Base-by-base conservation (phyloP, 1,140 invertebrate genomes). In the Drosophila ficusphila region DNA sequence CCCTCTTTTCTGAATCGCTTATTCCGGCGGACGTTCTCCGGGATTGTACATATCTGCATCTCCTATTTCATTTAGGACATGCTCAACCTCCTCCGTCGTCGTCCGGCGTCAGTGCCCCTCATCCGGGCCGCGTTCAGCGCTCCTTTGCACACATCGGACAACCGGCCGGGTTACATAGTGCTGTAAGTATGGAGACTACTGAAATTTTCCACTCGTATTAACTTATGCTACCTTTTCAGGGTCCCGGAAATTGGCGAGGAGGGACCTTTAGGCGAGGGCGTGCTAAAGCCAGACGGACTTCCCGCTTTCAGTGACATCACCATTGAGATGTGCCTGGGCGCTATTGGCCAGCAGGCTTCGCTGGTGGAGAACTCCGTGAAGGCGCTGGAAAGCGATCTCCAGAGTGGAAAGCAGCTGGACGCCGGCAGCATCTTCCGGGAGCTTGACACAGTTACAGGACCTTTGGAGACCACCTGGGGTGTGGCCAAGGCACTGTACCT, bases 231-330 rank as follows among this genome's bases (percentile, higher is more conserved):
- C 7, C 7, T 5, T 29, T 60, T 6, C 7, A 98, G 97, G 70
- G 94, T 98, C 54, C 97, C 97, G 38, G 97, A 98, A 94, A 96
- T 98, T 42, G 97, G 97, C 4, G 95, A 96, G 89, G 96, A 98
- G 83, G 93, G 94, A 36, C 92, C 93, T 4, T 94, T 95, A 29
- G 95, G 94, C 75, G 96, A 96, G 92, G 93, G 94, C 16, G 90
- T 98, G n/a, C 82, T 97, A 0, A 94, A 95, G 65, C 93, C 94
- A 31, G 93, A 95, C 90, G 94, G 95, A 4, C 92, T 96, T 34
- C 97, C 97, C 41, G 94, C 96, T 79, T 98, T 97, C 88, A 95
- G 94, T 81, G 93, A 94, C 70, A 93, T 98, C 25, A 95, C 95
- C n/a, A 95, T 96, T 49, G 95, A 97, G 91, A 95, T 95, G 91